A percentile compares a stretch with the other conserved stretches of the same genome.
phyloP scores from a whole-genome alignment of 2,888 invertebrate genomes.

The Ochropacha duplaris region DNA sequence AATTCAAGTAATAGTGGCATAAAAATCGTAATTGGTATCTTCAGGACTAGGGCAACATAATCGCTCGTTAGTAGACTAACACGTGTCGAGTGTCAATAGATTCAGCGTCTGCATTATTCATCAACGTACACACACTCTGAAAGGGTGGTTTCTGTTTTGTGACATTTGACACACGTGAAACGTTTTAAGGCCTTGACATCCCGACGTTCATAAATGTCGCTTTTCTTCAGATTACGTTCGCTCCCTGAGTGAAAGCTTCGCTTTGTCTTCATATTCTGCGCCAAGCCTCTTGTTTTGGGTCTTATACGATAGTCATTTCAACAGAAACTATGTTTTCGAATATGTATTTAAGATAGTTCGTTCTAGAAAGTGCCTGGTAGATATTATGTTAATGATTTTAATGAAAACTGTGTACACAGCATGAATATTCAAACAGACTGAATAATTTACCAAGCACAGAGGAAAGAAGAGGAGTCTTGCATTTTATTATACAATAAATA shows the following conservation, averaged over 20 bases:
- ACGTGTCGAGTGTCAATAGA: background rate
- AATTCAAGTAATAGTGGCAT: background rate
- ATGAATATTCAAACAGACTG: slow-evolving; percentile 5
- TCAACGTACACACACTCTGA: background rate
- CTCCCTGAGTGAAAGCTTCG: background rate
- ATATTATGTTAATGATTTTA: background rate
- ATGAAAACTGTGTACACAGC: background rate
- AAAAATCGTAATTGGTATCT: background rate
- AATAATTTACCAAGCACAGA: slow-evolving; percentile 25
- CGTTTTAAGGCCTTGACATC: background rate
- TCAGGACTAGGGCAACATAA: background rate
- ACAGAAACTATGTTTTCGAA: background rate
- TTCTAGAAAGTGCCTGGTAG: background rate
- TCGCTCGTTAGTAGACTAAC: background rate
- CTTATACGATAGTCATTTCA: background rate
- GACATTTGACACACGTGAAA: background rate
- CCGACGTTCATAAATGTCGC: background rate
- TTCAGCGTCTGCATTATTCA: background rate
- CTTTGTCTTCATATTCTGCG: background rate
- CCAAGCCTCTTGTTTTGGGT: background rate
- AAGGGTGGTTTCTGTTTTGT: background rate
- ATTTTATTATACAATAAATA: slow-evolving; percentile 24
- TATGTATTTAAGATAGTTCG: background rate
- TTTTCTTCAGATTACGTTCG: slow-evolving; percentile 1
- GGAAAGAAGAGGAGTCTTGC: slow-evolving; percentile 20